A percentile compares a stretch with the other conserved stretches of the same genome.
Evolutionary conservation across 2,888 invertebrate genomes (phyloP).

Genomic region (Tiphia femorata): DNA sequence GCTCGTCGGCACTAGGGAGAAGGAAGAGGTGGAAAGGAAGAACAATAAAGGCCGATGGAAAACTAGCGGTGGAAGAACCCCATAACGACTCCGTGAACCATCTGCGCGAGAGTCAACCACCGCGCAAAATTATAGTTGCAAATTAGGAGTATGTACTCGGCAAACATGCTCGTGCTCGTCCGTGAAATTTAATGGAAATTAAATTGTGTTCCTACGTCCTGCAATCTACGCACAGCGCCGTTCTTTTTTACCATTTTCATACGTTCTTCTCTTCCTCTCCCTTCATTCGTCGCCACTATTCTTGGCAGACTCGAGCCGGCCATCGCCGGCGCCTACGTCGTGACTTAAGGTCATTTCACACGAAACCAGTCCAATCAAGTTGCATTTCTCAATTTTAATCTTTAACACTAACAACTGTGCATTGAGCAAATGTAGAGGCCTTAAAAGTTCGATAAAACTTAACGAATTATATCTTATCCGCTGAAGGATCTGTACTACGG

Average conservation of each 20-base stretch:
- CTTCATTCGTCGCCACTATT: not conserved
- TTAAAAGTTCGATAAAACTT: no score
- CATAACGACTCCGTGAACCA: slow-evolving; percentile 13
- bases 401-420: no score
- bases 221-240: slow-evolving; percentile 6
- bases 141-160: slow-evolving; percentile 35
- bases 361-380: no score
- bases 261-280: not conserved
- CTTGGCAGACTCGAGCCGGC: not conserved
- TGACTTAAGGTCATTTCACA: no score
- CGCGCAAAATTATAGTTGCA: slow-evolving; percentile 41
- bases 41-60: not conserved
- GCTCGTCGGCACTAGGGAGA: not conserved
- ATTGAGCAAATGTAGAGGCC: no score
- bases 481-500: no score
- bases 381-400: no score
- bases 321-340: no score
- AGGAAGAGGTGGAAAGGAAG: not conserved
- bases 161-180: slow-evolving; percentile 25
- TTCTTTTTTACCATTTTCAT: slow-evolving; percentile 5
- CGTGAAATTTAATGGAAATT: slow-evolving; percentile 40
- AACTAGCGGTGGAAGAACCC: slow-evolving; percentile 11
- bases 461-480: no score
- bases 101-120: slow-evolving; percentile 27
- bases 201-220: slow-evolving; percentile 27